Evolutionary conservation across 2,888 invertebrate genomes (phyloP).

Genomic region (Oscheius onirici): DNA sequence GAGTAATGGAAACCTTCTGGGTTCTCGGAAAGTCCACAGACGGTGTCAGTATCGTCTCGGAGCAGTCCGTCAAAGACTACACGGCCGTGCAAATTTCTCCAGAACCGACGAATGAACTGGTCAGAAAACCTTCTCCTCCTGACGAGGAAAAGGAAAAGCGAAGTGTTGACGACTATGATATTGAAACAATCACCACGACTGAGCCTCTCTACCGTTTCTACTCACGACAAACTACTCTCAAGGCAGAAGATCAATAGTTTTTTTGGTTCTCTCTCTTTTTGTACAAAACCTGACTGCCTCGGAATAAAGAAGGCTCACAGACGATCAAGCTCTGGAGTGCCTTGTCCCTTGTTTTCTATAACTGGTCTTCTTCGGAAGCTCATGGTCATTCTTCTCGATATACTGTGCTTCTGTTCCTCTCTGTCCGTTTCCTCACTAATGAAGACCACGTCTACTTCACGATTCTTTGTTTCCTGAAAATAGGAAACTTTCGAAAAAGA

Average conservation of each 20-base stretch:
- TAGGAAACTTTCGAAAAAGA: not conserved
- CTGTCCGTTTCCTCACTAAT: not conserved
- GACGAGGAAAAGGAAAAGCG: not conserved
- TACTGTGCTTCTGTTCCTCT: not conserved
- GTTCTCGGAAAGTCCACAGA: constrained; percentile 24
- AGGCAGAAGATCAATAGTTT: constrained; percentile 6
- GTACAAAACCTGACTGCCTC: too few species aligned
- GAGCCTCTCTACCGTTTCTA: constrained; percentile 21
- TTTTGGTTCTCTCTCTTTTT: not conserved
- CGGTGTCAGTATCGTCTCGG: not conserved
- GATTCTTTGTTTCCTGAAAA: not conserved
- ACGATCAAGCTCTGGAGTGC: too few species aligned
- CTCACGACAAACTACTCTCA: constrained; percentile 13
- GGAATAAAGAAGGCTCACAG: too few species aligned
- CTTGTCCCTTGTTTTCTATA: not conserved
- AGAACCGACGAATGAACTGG: not conserved
- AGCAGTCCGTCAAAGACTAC: too few species aligned
- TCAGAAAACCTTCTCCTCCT: too few species aligned
- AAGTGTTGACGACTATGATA: constrained; percentile 22
- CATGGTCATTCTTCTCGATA: not conserved
- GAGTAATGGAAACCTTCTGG: constrained; percentile 62
- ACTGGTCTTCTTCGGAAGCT: not conserved
- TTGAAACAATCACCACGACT: constrained; percentile 5
- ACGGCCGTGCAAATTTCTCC: not conserved
- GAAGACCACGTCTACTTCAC: not conserved